Evolutionary conservation across 2,113 vertebrate species (phyloP).

Genomic region (Neomonachus schauinslandi): DNA sequence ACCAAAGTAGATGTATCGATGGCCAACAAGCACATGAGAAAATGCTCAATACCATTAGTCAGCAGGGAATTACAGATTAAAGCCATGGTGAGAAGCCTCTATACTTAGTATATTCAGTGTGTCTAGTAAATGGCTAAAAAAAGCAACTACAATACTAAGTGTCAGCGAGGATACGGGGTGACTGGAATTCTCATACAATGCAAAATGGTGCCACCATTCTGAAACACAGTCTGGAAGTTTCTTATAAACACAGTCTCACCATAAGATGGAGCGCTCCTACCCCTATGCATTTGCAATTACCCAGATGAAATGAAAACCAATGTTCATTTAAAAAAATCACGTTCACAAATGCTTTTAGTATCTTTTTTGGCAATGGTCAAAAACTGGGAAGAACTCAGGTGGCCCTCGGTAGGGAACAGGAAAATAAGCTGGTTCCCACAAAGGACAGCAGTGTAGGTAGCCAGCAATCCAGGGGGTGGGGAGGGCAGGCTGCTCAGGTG

Average conservation of each 20-base stretch:
- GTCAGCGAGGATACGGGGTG: no score
- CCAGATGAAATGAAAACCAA: background rate
- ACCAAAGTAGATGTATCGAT: background rate
- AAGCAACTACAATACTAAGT: no score
- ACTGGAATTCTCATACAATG: background rate
- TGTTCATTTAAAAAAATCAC: no score
- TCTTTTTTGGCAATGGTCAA: background rate
- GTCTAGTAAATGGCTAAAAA: fast-evolving
- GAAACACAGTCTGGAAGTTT: background rate
- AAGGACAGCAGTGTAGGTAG: background rate
- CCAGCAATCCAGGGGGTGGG: no score
- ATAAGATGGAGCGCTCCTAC: background rate
- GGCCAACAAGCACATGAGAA: background rate
- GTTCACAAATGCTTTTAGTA: background rate
- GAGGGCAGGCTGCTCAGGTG: background rate
- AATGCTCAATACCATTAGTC: fast-evolving
- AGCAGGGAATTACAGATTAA: background rate
- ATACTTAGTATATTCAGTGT: fast-evolving
- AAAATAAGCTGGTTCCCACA: no score
- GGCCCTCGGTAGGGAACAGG: no score
- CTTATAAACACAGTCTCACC: no score
- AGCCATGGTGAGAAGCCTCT: fast-evolving
- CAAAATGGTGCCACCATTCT: background rate
- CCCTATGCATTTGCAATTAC: background rate
- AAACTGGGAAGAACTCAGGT: background rate